A percentile compares a stretch with the other conserved stretches of the same genome.
phyloP scores from a whole-genome alignment of 2,797 vertebrate species.

The Labeo calbasu region DNA sequence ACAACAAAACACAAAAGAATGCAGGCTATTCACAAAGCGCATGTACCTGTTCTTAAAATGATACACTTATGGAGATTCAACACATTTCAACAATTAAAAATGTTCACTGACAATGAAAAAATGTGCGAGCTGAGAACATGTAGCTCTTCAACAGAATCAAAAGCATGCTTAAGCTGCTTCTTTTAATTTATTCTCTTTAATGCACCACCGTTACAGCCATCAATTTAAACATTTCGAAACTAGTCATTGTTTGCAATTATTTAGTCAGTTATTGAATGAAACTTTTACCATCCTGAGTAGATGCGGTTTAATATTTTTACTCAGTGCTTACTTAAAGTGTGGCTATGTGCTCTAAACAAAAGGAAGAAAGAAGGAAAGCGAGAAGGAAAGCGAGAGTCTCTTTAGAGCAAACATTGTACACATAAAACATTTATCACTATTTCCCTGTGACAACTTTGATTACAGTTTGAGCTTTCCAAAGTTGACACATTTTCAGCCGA shows the following conservation, averaged over 20 bases:
- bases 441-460: slow-evolving; percentile 7
- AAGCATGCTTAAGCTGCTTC: not conserved
- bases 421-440: not conserved
- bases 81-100: not conserved
- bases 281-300: not conserved
- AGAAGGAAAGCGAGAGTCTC: not conserved
- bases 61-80: not conserved
- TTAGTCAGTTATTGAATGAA: too few species aligned
- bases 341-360: not conserved
- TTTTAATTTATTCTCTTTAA: not conserved
- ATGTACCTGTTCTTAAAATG: not conserved
- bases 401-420: not conserved
- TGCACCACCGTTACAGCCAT: not conserved
- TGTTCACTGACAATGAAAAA: not conserved
- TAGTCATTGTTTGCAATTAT: not conserved
- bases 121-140: not conserved
- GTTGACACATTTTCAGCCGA: slow-evolving; percentile 3
- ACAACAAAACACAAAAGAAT: not conserved
- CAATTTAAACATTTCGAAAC: not conserved
- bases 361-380: not conserved
- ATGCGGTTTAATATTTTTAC: not conserved
- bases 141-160: not conserved
- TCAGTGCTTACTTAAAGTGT: not conserved
- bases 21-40: not conserved
- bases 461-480: slow-evolving; percentile 25